Base-by-base conservation (phyloP, 2,113 vertebrate species). In the Nanorana parkeri region DNA sequence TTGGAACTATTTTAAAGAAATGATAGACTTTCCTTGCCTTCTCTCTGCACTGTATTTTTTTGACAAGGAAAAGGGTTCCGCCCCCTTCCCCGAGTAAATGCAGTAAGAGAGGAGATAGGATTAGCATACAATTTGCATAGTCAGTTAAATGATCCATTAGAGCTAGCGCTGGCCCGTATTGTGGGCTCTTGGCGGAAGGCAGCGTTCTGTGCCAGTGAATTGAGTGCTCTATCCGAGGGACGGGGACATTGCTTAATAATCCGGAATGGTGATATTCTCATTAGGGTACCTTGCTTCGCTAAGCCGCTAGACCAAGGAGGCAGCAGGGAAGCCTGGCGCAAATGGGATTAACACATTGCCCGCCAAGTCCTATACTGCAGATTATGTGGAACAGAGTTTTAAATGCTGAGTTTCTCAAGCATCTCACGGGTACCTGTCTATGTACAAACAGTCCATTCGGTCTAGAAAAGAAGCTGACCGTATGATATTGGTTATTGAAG, bases 101-200 rank as follows among this genome's bases (percentile, higher is more conserved):
- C 78, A 20, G 71, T 3, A 52, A 10, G 61, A 68, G n/a, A 28
- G 24, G 26, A 73, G 72, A 67, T 41, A 19, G 17, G 67, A 76
- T 66, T 68, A 76, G 41, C 78, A 81, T 81, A 76, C 60, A 68
- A 83, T 76, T 83, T 74, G 47, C 80, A 83, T 83, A 66, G 72
- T 41, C 55, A 83, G 72, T 76, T 75, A 76, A 83, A 83, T 58
- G 80, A 83, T 23, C 80, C 80, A 67, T 83, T 76, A 66, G 80
- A 56, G 63, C 17, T 52, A 52, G 63, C 13, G 80, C 60, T 82
- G 80, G 80, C 80, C 80, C 13, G 61, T 55, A 36, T 67, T 68
- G 47, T 54, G 5, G 72, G 63, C 47, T 83, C 64, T 76, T 83
- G 80, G 80, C 80, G 29, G 80, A 65, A 28, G 17, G 80, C 71